Conservation (phyloP, 1,140 invertebrate species). For the Bursaphelenchus mucronatus region DNA sequence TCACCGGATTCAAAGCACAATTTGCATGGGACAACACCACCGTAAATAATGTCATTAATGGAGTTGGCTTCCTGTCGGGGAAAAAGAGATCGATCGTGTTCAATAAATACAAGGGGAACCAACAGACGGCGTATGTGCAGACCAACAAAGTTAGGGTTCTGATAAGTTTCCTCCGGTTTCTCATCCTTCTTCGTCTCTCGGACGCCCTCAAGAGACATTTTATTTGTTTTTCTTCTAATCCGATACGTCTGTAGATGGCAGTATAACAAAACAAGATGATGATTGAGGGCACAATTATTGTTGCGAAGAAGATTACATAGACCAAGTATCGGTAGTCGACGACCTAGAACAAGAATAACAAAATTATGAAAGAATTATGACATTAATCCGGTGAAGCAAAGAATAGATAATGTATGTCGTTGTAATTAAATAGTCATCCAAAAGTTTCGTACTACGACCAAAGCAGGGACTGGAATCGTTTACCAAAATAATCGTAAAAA, state of each 20-base stretch:
- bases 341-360: constrained; percentile 27
- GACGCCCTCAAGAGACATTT: constrained; percentile 39
- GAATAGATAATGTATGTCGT: background rate
- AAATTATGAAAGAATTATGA: background rate
- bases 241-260: constrained; percentile 39
- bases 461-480: background rate
- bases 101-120: constrained; percentile 34
- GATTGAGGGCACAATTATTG: constrained; percentile 42
- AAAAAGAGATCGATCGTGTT: constrained; percentile 47
- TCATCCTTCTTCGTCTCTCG: constrained; percentile 41
- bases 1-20: constrained; percentile 44
- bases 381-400: background rate
- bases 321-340: constrained; percentile 50
- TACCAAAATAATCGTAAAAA: background rate
- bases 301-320: constrained; percentile 45
- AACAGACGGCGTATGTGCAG: constrained; percentile 43
- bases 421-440: background rate
- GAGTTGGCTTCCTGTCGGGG: constrained; percentile 17
- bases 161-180: constrained; percentile 46
- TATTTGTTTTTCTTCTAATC: constrained; percentile 42
- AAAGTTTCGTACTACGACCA: background rate
- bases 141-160: constrained; percentile 42
- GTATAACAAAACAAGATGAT: constrained; percentile 43
- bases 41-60: constrained; percentile 28
- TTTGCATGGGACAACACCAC: constrained; percentile 47